Base-by-base conservation (phyloP, 2,888 invertebrate species). In the Pristionchus arcanus region DNA sequence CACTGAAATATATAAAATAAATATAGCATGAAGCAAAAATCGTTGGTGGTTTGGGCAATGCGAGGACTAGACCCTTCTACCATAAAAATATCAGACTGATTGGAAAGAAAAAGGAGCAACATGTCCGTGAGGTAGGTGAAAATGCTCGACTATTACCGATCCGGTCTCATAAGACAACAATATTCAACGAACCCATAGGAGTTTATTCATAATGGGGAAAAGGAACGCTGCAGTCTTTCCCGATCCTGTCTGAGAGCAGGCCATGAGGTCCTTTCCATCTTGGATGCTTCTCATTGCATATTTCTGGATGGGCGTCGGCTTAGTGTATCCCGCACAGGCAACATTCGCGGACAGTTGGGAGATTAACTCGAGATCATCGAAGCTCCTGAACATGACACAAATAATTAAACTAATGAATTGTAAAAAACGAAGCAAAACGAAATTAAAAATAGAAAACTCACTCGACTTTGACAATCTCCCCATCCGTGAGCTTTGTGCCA, bases 181-280 rank as follows among this genome's bases (percentile, higher is more conserved):
- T n/a, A n/a, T n/a, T n/a, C n/a, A n/a, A n/a, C 53, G 15, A 9
- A 87, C 87, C 42, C 66, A 88, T 0, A 93, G 49, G 16, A 93
- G 90, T 90, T 90, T 88, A 94, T 96, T 96, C 92, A 92, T 92
- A 88, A 93, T 91, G 19, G 92, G 92, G 25, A 92, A 89, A n/a
- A 92, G 91, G 90, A 93, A 93, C 92, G 99, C 0, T 81, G 93
- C 92, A 28, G 89, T 86, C 96, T 99, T 99, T 21, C 99, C 99
- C 0, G 98, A 98, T 0, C 99, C 99, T 19, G 99, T 99, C 95
- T 99, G 98, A 0, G 99, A 98, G 95, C 98, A 98, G 0, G 97
- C 98, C 98, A 99, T 99, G 63, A 99, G 95, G 96, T 99, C 99
- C 53, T 98, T 96, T 0, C 97, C 97, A 0, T 95, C 96, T 53